phyloP scores from a whole-genome alignment of 37 sponge, comb jelly and placozoan genomes.

The Eunapius fragilis region DNA sequence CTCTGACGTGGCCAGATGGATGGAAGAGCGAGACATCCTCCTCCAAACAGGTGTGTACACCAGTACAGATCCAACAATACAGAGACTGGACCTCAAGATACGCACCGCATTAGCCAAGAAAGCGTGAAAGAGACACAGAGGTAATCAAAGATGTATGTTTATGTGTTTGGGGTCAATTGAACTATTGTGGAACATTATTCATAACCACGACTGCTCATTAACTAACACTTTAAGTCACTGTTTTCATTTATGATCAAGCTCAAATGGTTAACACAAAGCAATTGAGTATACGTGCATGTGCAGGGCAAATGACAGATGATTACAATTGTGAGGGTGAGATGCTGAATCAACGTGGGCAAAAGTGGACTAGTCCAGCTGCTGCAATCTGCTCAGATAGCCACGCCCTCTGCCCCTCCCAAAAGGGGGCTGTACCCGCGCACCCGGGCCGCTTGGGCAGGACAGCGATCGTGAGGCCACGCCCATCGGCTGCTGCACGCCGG shows the following conservation, averaged over 20 bases:
- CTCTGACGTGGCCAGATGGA: constrained; percentile 75
- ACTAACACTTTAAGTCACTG: no score
- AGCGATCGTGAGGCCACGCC: background rate
- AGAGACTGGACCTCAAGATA: constrained; percentile 78
- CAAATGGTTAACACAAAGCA: no score
- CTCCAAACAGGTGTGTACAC: constrained; percentile 90
- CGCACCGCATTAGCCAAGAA: constrained; percentile 28
- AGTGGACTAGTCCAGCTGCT: background rate
- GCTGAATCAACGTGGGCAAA: no score
- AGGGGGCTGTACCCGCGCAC: background rate
- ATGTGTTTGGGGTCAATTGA: background rate
- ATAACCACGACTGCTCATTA: no score
- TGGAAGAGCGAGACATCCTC: constrained; percentile 90
- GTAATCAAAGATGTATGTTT: background rate
- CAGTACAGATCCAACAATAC: constrained; percentile 76
- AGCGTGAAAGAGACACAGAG: background rate
- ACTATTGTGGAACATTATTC: no score
- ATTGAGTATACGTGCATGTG: no score
- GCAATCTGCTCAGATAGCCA: background rate
- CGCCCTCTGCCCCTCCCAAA: background rate
- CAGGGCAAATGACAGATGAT: no score
- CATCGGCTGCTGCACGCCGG: background rate
- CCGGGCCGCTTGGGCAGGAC: background rate
- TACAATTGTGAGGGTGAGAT: no score
- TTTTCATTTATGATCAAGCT: no score